Evolutionary conservation across 2,797 vertebrate species (phyloP), one percentile per base, ranked within the genome.

Genomic region (Chromobotia macracanthus): DNA sequence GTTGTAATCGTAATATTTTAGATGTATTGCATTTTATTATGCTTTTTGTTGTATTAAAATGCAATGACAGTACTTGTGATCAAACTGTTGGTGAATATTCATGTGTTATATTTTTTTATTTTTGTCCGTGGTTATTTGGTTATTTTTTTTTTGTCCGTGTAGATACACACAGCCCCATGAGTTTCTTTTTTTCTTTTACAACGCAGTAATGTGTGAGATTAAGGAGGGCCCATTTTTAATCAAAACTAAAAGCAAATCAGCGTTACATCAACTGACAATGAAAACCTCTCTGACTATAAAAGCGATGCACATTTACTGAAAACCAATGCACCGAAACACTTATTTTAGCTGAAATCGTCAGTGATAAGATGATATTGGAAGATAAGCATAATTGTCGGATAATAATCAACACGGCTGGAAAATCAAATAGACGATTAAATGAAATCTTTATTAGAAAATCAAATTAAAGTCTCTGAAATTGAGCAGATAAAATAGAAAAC

Each of bases 151-250:
- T 72, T 65, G 9, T 44, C 41, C 69, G 10, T 76, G 77, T 51
- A 75, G 83, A 71, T 46, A 68, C 80, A 31, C 73, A 61, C 80
- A 79, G n/a, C n/a, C n/a, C n/a, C n/a, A n/a, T n/a, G n/a, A n/a
- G 72, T 70, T 81, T 75, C 41, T 75, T 85, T 82, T 78, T 72
- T 81, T 76, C 65, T 66, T 87, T 87, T 86, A 87, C 83, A 82
- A 82, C 63, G 83, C 80, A 83, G 58, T 86, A 86, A 87, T 87
- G 84, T 87, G 84, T 80, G 83, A 84, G 82, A 84, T 79, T 58
- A 69, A 81, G 77, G 78, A 60, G 67, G 48, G 69, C 70, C 68
- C 56, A 82, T 74, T 72, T 61, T 84, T 81, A 84, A 81, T 86
- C 83, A 85, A 65, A 65, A 72, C 23, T 51, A 70, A 71, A 79